Percentiles rank a stretch among this genome's conserved stretches.
Evolutionary conservation across 2,113 vertebrate species (phyloP).

Genomic region (Elephas maximus): DNA sequence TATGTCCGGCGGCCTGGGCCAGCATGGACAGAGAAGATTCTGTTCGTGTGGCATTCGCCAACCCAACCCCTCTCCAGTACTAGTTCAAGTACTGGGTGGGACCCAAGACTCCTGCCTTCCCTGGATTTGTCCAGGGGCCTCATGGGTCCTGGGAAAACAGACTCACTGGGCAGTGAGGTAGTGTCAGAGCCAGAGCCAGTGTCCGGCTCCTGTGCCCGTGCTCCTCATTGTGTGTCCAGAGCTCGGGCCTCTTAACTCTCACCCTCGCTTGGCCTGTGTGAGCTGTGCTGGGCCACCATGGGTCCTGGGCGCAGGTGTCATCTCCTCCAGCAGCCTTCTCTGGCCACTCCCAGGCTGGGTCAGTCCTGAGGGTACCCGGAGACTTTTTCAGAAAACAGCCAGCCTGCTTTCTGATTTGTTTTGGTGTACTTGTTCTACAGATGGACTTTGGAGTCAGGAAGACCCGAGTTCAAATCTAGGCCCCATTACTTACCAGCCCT

Average conservation of each 20-base stretch:
- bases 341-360: not conserved
- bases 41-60: not conserved
- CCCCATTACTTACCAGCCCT: no score
- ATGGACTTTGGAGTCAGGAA: not conserved
- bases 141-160: not conserved
- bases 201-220: not conserved
- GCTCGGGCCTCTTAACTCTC: no score
- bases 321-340: not conserved
- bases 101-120: not conserved
- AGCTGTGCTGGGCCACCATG: not conserved
- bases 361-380: not conserved
- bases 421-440: not conserved
- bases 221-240: accelerated
- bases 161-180: not conserved
- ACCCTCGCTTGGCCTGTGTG: not conserved
- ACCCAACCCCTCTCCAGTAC: not conserved
- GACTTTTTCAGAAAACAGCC: not conserved
- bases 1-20: not conserved
- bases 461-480: not conserved
- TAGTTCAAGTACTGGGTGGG: not conserved
- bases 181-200: accelerated
- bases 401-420: not conserved
- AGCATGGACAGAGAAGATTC: not conserved
- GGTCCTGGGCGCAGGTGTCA: not conserved
- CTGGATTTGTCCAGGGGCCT: not conserved